These are phyloP conservation scores for Cheilosia vulpina DNA, from an alignment of 2,888 invertebrate species.

Conservation along the genomic window DNA sequence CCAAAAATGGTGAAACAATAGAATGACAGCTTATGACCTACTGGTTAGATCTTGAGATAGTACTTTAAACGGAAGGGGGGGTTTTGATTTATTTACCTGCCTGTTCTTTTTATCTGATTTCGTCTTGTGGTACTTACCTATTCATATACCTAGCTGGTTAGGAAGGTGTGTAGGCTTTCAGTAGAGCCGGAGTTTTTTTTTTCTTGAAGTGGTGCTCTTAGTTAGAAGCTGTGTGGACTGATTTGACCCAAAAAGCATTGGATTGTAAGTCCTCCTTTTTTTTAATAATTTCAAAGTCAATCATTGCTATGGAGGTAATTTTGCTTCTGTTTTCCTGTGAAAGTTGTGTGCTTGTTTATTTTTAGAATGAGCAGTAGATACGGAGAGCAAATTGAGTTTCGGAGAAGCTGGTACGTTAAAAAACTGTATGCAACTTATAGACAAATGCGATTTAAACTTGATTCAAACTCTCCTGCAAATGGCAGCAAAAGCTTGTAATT, in stretches of 20 bases:
- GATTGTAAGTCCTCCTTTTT: constrained; percentile 9
- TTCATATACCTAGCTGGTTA: constrained; percentile 11
- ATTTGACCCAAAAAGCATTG: constrained; percentile 31
- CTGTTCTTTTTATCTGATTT: constrained; percentile 35
- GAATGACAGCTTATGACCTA: constrained; percentile 62
- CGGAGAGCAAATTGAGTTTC: no score
- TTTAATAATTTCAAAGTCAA: constrained; percentile 3
- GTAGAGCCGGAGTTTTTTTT: constrained; percentile 30
- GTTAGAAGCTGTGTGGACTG: constrained; percentile 26
- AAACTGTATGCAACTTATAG: no score
- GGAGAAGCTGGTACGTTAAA: no score
- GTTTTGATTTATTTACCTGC: constrained; percentile 52
- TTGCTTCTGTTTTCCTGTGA: no score
- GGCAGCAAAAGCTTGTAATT: no score
- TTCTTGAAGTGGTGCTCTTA: not conserved
- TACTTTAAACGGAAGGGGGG: not conserved
- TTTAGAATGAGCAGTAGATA: no score
- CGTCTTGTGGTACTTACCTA: not conserved
- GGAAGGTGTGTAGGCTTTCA: constrained; percentile 43
- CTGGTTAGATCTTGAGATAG: constrained; percentile 42
- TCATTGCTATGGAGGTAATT: not conserved
- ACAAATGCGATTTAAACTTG: no score
- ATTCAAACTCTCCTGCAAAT: no score
- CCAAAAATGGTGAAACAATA: constrained; percentile 52
- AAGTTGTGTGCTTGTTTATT: no score